Base-by-base conservation (phyloP, 2,888 invertebrate species). In the Rosalia funebris region DNA sequence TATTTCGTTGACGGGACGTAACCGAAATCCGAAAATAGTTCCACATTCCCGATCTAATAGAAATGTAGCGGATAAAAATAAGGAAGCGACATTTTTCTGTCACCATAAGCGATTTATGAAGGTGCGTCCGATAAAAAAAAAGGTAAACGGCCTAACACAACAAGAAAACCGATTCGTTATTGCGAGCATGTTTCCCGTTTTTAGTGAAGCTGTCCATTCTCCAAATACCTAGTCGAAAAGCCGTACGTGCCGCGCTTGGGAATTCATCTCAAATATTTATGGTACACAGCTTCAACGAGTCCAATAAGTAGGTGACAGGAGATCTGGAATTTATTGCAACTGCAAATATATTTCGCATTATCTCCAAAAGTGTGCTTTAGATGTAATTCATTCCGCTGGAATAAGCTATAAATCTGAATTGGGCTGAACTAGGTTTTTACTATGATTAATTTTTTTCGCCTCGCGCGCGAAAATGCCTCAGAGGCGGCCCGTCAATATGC, bases 141-240 rank as follows among this genome's bases (percentile, higher is more conserved):
- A 42, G 31, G 55, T 55, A 59, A 58, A 59, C 58, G 39, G 52
- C 39, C 36, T 11, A 55, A 44, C 61, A 61, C 50, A 57, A 65
- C 66, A 71, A 63, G 63, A 65, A 62, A 68, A 48, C 57, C 68
- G 70, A 73, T 75, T 75, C 71, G 65, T 69, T 71, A 77, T 75
- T 70, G 71, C 70, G 62, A 66, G 60, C 76, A 73, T 72, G 76
- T 70, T 61, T 68, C 60, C 42, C 66, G 71, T 77, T 76, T 76
- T 76, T 73, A 69, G 68, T 67, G 68, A 69, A 74, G 72, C 73
- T 75, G 76, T 76, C 75, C 73, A 75, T 75, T 77, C 75, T 67
- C 71, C 75, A 71, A 75, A 74, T 75, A 73, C 71, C 72, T 69
- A 74, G 73, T 74, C 75, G 76, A 77, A 74, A 76, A 72, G 71